Evolutionary conservation across 1,140 invertebrate species (phyloP).

Genomic region (Epicauta chinensis): DNA sequence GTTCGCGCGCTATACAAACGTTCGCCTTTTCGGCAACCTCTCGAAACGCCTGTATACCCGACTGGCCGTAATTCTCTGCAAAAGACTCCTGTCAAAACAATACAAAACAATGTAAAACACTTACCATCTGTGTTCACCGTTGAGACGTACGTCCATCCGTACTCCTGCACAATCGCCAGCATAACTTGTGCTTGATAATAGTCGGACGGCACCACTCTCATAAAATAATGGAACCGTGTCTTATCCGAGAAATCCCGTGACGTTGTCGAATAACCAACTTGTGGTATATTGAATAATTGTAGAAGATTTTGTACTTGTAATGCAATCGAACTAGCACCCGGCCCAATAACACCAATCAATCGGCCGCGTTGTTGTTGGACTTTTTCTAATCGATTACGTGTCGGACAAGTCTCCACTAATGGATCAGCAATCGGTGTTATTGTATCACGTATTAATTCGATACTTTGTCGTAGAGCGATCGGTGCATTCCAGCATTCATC

Average conservation of each 20-base stretch:
- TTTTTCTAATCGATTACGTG: neutral
- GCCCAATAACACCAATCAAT: conserved; percentile 64
- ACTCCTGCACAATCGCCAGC: conserved; percentile 61
- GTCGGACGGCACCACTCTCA: conserved; percentile 77
- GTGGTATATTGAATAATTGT: conserved; percentile 59
- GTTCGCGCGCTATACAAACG: conserved; percentile 68
- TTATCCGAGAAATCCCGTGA: conserved; percentile 72
- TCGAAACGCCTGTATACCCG: conserved; percentile 71
- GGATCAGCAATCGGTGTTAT: conserved; percentile 43
- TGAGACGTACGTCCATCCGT: conserved; percentile 81
- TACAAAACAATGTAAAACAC: conserved; percentile 31
- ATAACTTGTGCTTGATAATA: conserved; percentile 73
- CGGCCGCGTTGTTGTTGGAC: conserved; percentile 40
- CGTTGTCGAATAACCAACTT: conserved; percentile 72
- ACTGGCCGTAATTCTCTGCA: conserved; percentile 74
- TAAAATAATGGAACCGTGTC: conserved; percentile 69
- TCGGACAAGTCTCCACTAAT: conserved; percentile 3
- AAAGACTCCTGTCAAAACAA: conserved; percentile 7
- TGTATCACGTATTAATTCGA: conserved; percentile 68
- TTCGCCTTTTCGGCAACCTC: conserved; percentile 58
- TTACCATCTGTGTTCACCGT: conserved; percentile 77
- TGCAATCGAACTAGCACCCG: conserved; percentile 60
- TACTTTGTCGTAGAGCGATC: conserved; percentile 70
- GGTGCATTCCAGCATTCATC: conserved; percentile 76
- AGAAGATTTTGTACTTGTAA: conserved; percentile 77